Evolutionary conservation across 2,888 invertebrate species (phyloP), one percentile per base, ranked within the genome.

Genomic region (Diadegma fenestrale): DNA sequence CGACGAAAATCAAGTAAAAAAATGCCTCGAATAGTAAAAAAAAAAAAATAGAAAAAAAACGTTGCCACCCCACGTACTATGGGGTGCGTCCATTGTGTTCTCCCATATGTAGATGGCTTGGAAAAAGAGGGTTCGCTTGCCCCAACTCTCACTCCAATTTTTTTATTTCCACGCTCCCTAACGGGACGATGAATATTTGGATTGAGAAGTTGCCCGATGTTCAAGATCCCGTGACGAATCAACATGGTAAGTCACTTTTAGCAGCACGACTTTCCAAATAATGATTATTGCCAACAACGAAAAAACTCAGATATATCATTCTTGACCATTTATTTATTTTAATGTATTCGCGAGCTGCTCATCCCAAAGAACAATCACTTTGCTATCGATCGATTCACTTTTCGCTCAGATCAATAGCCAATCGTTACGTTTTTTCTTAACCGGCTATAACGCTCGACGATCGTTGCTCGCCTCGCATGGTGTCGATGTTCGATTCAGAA

Each of bases 191-290:
- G 90, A 90, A 90, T 92, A 92, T 93, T 93, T 93, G 93, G 93
- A 93, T 93, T 90, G 88, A 88, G 88, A 88, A 82, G 71, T 66
- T 83, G 73, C 64, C 79, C 80, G 85, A 85, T 64, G 87, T 75
- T 90, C 89, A 88, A 92, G 92, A 86, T 90, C 82, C 91, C 91
- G 90, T 92, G 88, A 92, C 92, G 90, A 92, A 93, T 90, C 85
- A 88, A 63, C 79, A 80, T 87, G 89, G 88, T 88, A 89, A 89
- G 87, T 88, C 84, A 82, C 85, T 88, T 76, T 71, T 30, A n/a
- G 51, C 41, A 12, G 41, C n/a, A 71, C 37, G 37, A 83, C 72
- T 82, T 81, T 66, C 43, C 66, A 51, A 82, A 76, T 61, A 68
- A 71, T 69, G 7, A 72, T 72, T 72, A 72, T 82, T 61, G n/a